These are phyloP conservation scores for Dione vanillae DNA, from an alignment of 2,888 invertebrate genomes.

Conservation along the genomic window DNA sequence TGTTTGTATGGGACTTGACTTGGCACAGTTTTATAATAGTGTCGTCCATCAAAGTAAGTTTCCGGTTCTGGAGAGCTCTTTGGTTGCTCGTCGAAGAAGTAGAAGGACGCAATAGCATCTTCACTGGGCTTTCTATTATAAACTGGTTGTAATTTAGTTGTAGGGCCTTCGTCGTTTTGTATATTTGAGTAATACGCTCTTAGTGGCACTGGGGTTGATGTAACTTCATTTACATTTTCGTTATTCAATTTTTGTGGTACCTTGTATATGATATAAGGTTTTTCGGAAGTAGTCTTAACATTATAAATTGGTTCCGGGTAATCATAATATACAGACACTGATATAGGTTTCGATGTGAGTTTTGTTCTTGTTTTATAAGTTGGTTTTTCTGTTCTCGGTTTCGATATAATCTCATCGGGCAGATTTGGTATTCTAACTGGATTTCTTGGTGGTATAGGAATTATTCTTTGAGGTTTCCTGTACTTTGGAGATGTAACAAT, in stretches of 20 bases:
- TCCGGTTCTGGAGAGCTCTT: slow-evolving; percentile 84
- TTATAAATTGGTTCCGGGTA: slow-evolving; percentile 76
- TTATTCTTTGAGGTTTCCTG: slow-evolving; percentile 68
- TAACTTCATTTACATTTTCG: slow-evolving; percentile 71
- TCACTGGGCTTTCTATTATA: slow-evolving; percentile 73
- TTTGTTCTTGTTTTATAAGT: slow-evolving; percentile 78
- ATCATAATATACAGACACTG: slow-evolving; percentile 79
- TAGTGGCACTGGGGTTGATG: slow-evolving; percentile 86
- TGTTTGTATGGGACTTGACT: slow-evolving; percentile 60
- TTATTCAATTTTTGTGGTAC: slow-evolving; percentile 72
- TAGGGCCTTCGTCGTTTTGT: slow-evolving; percentile 80
- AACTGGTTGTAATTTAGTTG: slow-evolving; percentile 81
- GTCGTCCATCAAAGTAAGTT: slow-evolving; percentile 75
- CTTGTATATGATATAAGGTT: slow-evolving; percentile 81
- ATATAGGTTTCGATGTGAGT: slow-evolving; percentile 76
- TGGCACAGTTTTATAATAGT: slow-evolving; percentile 76
- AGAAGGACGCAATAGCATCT: slow-evolving; percentile 85
- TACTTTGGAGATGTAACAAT: slow-evolving; percentile 70
- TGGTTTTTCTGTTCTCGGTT: slow-evolving; percentile 76
- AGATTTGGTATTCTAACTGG: slow-evolving; percentile 75
- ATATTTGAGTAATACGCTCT: slow-evolving; percentile 85
- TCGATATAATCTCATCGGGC: slow-evolving; percentile 68
- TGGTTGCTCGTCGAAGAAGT: slow-evolving; percentile 87
- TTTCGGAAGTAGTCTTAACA: slow-evolving; percentile 72
- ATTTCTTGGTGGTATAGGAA: slow-evolving; percentile 69